These are phyloP conservation scores for Ectemnius cavifrons DNA, from an alignment of 2,888 invertebrate species.

Conservation along the genomic window DNA sequence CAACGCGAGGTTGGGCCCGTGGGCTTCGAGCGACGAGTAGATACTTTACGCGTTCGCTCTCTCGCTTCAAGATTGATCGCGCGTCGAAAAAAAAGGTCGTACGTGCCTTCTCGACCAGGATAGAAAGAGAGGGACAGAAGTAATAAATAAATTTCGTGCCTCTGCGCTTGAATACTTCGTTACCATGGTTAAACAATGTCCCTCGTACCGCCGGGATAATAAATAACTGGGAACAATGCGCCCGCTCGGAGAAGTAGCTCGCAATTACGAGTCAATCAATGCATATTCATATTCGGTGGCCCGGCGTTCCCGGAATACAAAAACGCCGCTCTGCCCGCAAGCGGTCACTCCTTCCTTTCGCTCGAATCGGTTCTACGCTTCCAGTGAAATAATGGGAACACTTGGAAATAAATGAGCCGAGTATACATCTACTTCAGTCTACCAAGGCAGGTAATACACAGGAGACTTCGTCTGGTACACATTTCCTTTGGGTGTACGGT, in stretches of 20 bases:
- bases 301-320: conserved; percentile 59
- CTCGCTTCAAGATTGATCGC: conserved; percentile 48
- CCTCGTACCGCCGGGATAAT: conserved; percentile 37
- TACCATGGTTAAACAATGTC: conserved; percentile 60
- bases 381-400: too few species aligned
- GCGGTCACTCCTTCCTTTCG: too few species aligned
- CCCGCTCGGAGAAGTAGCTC: conserved; percentile 53
- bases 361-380: too few species aligned
- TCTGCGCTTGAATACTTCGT: conserved; percentile 55
- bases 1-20: not conserved
- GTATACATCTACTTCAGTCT: too few species aligned
- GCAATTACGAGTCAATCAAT: conserved; percentile 68
- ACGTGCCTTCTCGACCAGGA: not conserved
- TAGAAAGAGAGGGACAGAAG: conserved; percentile 32
- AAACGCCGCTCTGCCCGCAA: conserved; percentile 28
- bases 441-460: too few species aligned
- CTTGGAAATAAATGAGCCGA: too few species aligned
- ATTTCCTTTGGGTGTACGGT: too few species aligned
- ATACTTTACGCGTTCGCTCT: not conserved
- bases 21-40: not conserved
- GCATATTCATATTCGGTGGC: conserved; percentile 63
- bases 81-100: conserved; percentile 36
- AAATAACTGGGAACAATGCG: conserved; percentile 60
- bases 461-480: too few species aligned
- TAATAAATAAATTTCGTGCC: conserved; percentile 51